phyloP scores from a whole-genome alignment of 1,140 invertebrate genomes.

The Leptopilina boulardi region DNA sequence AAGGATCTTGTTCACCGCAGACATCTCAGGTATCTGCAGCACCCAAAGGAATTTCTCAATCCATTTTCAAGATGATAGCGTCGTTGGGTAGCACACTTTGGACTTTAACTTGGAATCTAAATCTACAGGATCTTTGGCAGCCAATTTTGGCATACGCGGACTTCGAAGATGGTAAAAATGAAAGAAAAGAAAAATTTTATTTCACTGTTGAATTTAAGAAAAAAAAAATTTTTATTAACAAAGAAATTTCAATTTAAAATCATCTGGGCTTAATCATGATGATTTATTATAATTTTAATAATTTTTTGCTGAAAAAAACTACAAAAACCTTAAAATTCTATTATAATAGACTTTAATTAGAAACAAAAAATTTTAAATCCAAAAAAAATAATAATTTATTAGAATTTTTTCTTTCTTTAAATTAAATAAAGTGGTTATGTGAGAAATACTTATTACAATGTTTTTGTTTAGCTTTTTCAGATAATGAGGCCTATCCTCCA shows the following conservation, averaged over 20 bases:
- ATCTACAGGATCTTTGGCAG: slow-evolving; percentile 69
- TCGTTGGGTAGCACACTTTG: slow-evolving; percentile 65
- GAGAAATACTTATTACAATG: background rate
- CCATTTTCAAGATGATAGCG: slow-evolving; percentile 59
- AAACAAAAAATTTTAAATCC: no score
- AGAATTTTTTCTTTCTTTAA: no score
- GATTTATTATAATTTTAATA: no score
- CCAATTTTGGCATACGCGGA: slow-evolving; percentile 69
- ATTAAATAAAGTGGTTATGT: no score
- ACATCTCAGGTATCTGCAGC: slow-evolving; percentile 83
- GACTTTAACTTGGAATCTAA: slow-evolving; percentile 67
- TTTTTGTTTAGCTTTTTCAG: slow-evolving; percentile 46
- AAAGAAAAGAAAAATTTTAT: slow-evolving; percentile 19
- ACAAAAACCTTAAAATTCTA: no score
- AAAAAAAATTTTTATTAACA: no score
- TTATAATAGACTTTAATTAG: no score
- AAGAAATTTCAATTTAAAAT: no score
- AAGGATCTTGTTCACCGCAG: slow-evolving; percentile 89
- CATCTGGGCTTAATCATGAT: no score
- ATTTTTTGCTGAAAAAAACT: no score
- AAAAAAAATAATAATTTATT: no score
- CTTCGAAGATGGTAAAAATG: slow-evolving; percentile 69
- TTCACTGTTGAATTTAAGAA: slow-evolving; percentile 33
- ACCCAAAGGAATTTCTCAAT: slow-evolving; percentile 70
- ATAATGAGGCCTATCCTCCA: slow-evolving; percentile 60